Percentiles rank a stretch among this genome's conserved stretches.
phyloP scores from a whole-genome alignment of 1,140 invertebrate species.

The Ceratosolen fusciceps region DNA sequence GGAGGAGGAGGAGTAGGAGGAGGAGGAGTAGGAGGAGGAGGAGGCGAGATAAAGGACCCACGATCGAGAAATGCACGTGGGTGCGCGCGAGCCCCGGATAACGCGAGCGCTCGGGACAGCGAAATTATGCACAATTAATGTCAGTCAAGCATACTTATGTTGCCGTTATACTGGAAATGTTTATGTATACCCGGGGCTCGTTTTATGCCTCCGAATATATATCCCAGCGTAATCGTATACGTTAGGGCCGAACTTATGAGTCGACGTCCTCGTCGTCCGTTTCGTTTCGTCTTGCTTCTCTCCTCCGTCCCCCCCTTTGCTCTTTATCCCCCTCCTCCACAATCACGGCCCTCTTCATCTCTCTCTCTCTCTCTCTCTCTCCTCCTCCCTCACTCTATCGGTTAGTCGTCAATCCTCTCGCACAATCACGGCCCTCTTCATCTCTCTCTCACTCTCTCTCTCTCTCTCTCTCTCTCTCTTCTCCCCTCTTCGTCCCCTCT shows the following conservation, averaged over 20 bases:
- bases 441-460: neutral
- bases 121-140: constrained; percentile 58
- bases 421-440: neutral
- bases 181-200: constrained; percentile 52
- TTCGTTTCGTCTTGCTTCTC: constrained; percentile 2
- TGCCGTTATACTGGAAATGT: constrained; percentile 54
- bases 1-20: neutral
- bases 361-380: neutral
- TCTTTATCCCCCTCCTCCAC: neutral
- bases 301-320: neutral
- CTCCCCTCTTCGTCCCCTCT: neutral
- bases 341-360: neutral
- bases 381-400: too few species aligned
- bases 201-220: constrained; percentile 40
- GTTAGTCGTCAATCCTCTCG: neutral
- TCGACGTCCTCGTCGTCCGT: constrained; percentile 4
- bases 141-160: constrained; percentile 57
- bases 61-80: constrained; percentile 40
- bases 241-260: constrained; percentile 44
- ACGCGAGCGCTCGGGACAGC: constrained; percentile 35
- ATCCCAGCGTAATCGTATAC: constrained; percentile 46
- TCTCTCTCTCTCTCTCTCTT: neutral
- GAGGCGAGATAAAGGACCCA: neutral
- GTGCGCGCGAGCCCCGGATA: constrained; percentile 22
- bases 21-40: neutral